Evolutionary conservation across 37 sponge, comb jelly and placozoan genomes (phyloP), one percentile per base, ranked within the genome.

Genomic region (Beroe ovata): DNA sequence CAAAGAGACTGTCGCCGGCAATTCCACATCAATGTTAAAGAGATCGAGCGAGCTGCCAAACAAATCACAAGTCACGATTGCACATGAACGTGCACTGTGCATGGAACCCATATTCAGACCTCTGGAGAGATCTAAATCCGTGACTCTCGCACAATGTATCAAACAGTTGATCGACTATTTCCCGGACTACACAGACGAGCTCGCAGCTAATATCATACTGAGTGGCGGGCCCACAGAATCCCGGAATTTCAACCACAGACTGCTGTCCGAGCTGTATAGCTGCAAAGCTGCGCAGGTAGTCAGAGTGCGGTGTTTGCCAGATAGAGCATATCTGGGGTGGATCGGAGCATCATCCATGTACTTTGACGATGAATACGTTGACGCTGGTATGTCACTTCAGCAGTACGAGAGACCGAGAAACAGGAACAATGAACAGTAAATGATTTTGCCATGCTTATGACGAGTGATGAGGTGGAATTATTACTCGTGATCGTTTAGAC

Each of bases 291-390:
- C 1, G 36, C 29, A 66, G 69, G 30, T 66, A 11, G 35, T 66
- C 36, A 29, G 69, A 16, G 30, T 66, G 30, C 34, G 14, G 2
- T 66, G 69, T 66, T 37, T 37, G 69, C 69, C 69, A 4, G 69
- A 66, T 14, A 66, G 69, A 33, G 1, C 35, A 14, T 30, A 29
- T 30, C 25, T 30, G 35, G 14, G 69, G 29, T 66, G 69, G 69
- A 30, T 66, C 2, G 69, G 69, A 8, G 69, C 69, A 37, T 26
- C 69, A 4, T 25, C 30, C 30, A 66, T 66, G 11, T 66, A 66
- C 69, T 66, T 66, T 33, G 69, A 66, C 69, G 69, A 66, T 16
- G 69, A 66, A 1, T 66, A 66, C 16, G 69, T 66, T 37, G 69
- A 66, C 35, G 32, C 14, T 34, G 69, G 69, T 8, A 66, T 66